phyloP scores from a whole-genome alignment of 1,140 invertebrate genomes.

The Druon quercuslanigerum region DNA sequence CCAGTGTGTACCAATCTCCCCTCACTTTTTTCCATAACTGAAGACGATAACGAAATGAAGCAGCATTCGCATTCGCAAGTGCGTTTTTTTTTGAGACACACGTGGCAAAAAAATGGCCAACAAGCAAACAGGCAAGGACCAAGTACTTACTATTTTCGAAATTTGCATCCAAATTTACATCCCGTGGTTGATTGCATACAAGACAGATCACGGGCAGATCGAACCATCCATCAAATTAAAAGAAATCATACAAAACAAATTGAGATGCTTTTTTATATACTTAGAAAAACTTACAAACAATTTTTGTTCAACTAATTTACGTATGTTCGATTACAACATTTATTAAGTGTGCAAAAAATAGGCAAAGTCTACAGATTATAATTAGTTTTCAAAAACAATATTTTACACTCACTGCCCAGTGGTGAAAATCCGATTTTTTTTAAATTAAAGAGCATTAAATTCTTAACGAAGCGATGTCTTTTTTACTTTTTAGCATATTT shows the following conservation, averaged over 20 bases:
- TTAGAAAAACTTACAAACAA: too few relatives aligned
- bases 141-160: slow-evolving; percentile 69
- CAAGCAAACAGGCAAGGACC: slow-evolving; percentile 57
- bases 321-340: too few relatives aligned
- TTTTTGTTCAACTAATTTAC: too few relatives aligned
- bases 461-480: too few relatives aligned
- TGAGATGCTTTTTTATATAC: slow-evolving; percentile 52
- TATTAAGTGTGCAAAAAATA: too few relatives aligned
- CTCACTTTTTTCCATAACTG: background rate
- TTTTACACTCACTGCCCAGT: too few relatives aligned
- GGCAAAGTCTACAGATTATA: too few relatives aligned
- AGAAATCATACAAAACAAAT: slow-evolving; percentile 71
- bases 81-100: slow-evolving; percentile 34
- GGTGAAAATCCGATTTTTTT: too few relatives aligned
- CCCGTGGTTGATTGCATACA: slow-evolving; percentile 63
- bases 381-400: too few relatives aligned
- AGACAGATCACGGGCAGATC: slow-evolving; percentile 66
- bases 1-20: too few relatives aligned
- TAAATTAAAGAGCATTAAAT: too few relatives aligned
- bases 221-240: slow-evolving; percentile 74
- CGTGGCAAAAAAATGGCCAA: slow-evolving; percentile 44
- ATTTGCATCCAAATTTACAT: slow-evolving; percentile 67
- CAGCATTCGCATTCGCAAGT: slow-evolving; percentile 31
- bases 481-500: too few relatives aligned
- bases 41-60: background rate